Evolutionary conservation across 2,888 invertebrate genomes (phyloP).

Genomic region (Tanytarsus gracilentus): DNA sequence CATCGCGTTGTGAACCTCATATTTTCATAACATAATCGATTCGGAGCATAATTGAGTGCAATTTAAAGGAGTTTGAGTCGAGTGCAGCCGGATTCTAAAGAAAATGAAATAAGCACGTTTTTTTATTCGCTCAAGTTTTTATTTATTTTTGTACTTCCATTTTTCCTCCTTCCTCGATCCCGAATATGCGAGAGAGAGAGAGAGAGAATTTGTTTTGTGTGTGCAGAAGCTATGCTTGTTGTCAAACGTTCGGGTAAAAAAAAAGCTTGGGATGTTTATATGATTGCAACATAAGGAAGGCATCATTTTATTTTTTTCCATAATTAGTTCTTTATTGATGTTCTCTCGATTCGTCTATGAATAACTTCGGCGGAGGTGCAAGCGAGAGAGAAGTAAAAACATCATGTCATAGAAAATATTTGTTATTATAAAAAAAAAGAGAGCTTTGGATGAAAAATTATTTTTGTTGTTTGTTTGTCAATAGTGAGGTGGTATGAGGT

Average conservation of each 20-base stretch:
- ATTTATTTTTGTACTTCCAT: slow-evolving; percentile 27
- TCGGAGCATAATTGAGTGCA: no score
- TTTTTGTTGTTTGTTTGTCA: no score
- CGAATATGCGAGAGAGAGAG: background rate
- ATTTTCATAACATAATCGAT: no score
- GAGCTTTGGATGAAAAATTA: no score
- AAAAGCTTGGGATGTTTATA: background rate
- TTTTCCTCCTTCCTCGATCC: slow-evolving; percentile 7
- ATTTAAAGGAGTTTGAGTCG: background rate
- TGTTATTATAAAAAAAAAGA: no score
- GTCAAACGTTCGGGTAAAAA: background rate
- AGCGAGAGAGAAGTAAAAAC: no score
- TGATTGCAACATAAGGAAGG: background rate
- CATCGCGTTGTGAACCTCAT: background rate
- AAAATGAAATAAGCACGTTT: slow-evolving; percentile 19
- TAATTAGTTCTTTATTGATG: no score
- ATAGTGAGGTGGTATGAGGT: no score
- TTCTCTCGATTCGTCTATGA: no score
- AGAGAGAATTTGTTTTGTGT: slow-evolving; percentile 23
- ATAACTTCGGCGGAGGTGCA: no score
- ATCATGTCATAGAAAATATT: no score
- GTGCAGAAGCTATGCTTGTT: slow-evolving; percentile 9
- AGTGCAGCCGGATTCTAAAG: background rate
- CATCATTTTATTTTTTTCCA: no score
- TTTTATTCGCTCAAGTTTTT: slow-evolving; percentile 18